These are phyloP conservation scores for Vireo griseus DNA, from an alignment of 2,797 vertebrate species.

Conservation along the genomic window DNA sequence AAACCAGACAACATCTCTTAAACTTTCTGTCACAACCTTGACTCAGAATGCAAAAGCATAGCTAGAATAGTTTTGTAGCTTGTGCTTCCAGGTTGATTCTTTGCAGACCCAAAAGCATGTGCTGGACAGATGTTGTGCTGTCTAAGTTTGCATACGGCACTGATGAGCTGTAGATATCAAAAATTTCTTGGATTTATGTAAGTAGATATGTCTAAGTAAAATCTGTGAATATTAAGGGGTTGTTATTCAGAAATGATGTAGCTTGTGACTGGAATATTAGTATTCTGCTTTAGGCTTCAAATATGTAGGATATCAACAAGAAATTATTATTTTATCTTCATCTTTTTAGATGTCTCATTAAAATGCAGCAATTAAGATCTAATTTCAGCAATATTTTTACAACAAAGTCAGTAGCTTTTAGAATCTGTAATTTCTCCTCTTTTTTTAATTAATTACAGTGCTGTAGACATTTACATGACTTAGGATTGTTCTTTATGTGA, in stretches of 20 bases:
- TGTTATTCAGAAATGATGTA: background rate
- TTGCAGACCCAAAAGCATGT: constrained; percentile 4
- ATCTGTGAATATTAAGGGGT: background rate
- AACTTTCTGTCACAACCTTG: background rate
- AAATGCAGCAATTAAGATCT: background rate
- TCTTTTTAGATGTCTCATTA: background rate
- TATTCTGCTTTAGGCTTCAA: background rate
- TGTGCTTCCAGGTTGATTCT: constrained; percentile 1
- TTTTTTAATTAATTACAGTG: background rate
- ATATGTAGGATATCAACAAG: background rate
- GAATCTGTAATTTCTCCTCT: background rate
- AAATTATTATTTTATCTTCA: background rate
- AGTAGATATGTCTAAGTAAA: background rate
- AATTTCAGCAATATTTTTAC: background rate
- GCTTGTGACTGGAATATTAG: background rate
- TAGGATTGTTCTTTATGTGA: background rate
- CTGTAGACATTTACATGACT: background rate
- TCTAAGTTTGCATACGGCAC: constrained; percentile 19
- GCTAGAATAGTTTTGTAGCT: constrained; percentile 15
- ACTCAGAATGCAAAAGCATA: background rate
- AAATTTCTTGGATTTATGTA: constrained; percentile 27
- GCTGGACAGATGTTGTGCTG: constrained; percentile 35
- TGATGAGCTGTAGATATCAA: constrained; percentile 23
- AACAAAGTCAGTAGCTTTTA: background rate
- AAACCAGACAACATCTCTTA: background rate